Base-by-base conservation (phyloP, 2,888 invertebrate species). In the Heteromyza rotundicornis region DNA sequence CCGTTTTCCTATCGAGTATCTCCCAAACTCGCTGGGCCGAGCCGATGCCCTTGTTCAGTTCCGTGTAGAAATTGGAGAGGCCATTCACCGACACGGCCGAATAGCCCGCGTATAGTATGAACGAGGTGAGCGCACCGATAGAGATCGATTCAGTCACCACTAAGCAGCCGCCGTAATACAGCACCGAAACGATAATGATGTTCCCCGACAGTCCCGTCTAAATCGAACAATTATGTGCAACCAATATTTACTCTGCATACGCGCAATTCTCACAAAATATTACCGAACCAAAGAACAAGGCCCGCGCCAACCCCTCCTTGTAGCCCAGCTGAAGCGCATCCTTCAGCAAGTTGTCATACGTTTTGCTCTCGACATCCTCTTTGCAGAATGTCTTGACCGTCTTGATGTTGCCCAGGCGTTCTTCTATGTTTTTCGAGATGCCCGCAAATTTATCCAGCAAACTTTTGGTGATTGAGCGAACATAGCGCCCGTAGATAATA, bases 361-460 rank as follows among this genome's bases (percentile, higher is more conserved):
- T 81, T 5, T 85, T 79, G 54, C 90, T 86, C 84, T 98, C 98
- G 61, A 86, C 87, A 8, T 85, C 78, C 81, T 98, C 97, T 74
- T 94, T 92, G 16, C 92, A 93, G 82, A 98, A 96, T 23, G 92
- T 90, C 82, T 96, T 92, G 0, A 98, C 97, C 2, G 97, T 97
- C 78, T 95, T 88, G 66, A 98, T 91, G 79, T 95, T 97, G 12
- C 92, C 89, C 68, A 96, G 92, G 73, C 92, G 90, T 81, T 98
- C 97, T 84, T 97, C 96, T 0, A 95, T 95, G 60, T 92, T 88
- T 86, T 94, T 85, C 36, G 86, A 84, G 5, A 87, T 85, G 35
- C 84, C 84, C 0, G 92, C 91, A 49, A 90, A 82, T 68, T 80
- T 82, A 77, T 92, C 92, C 79, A 94, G 90, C 59, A 96, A 88